Evolutionary conservation across 1,140 invertebrate genomes (phyloP), one percentile per base, ranked within the genome.

Genomic region (Oscheius sp.): DNA sequence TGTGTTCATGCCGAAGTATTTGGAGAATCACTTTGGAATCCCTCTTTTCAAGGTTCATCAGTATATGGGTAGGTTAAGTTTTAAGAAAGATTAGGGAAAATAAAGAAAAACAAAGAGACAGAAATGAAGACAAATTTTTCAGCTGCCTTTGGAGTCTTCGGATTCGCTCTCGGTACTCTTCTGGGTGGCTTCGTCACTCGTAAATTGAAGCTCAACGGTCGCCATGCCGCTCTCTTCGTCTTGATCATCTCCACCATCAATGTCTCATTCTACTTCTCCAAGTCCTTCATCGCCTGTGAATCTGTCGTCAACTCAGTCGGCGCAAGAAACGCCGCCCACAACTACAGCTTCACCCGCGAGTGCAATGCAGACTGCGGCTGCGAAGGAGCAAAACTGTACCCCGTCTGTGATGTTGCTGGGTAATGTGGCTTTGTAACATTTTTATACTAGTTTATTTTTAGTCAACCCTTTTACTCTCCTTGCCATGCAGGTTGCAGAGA

Each of bases 1-100:
- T 46, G 81, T 83, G 10, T 83, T 83, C 67, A 45, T 84, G 29
- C 83, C 82, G 1, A 83, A 83, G 67, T 83, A 84, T 64, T 64
- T 83, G 38, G 82, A 83, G 64, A 78, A 84, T 63, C 82, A 83
- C 58, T 83, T 78, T 71, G 82, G 82, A 34, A 84, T 83, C 45
- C 83, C 82, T 23, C 82, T 80, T 38, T 84, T 84, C 64, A 61
- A 76, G 67, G 81, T 83, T 29, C 83, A 83, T 69, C 52, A 68
- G 3, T 79, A 79, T 15, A 84, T 83, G 82, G 81, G 82, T 82
- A 75, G 46, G 77, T 61, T 1, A n/a, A 49, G 3, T 15, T 23
- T 32, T 15, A 18, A 10, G 10, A 10, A 10, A 42, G 38, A 10
- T 4, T 34, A 34, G 18, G 2, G 72, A 77, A 35, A 65, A 77